Conservation (phyloP, 2,113 vertebrate genomes). For the Acanthochromis polyacanthus region DNA sequence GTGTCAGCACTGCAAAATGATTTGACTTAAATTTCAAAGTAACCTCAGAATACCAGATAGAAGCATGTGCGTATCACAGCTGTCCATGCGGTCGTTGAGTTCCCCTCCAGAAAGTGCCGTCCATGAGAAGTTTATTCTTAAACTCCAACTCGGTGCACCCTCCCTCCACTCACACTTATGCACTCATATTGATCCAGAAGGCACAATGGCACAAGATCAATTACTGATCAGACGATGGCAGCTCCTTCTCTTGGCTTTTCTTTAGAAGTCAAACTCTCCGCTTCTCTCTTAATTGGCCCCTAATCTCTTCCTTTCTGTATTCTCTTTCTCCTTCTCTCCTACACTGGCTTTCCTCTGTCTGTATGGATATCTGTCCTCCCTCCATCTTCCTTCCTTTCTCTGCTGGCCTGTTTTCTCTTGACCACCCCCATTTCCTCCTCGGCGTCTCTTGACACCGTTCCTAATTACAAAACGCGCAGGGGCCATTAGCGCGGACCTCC, state of each 20-base stretch:
- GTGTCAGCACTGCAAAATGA: constrained; percentile 42
- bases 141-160: not conserved
- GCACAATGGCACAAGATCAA: constrained; percentile 65
- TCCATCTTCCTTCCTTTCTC: constrained; percentile 46
- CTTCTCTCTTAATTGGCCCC: constrained; percentile 69
- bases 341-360: constrained; percentile 49
- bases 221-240: constrained; percentile 66
- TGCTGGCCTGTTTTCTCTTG: constrained; percentile 45
- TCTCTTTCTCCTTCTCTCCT: constrained; percentile 55
- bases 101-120: constrained; percentile 33
- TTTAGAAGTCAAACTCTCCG: constrained; percentile 66
- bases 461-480: constrained; percentile 76
- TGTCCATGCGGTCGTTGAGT: constrained; percentile 29
- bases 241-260: constrained; percentile 52
- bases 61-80: constrained; percentile 48
- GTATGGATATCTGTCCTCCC: constrained; percentile 54
- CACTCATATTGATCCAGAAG: constrained; percentile 41
- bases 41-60: constrained; percentile 22
- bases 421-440: constrained; percentile 46
- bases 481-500: constrained; percentile 74
- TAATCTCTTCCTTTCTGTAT: constrained; percentile 65
- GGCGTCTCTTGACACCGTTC: constrained; percentile 64
- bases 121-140: constrained; percentile 30
- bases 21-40: constrained; percentile 43
- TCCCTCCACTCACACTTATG: constrained; percentile 11